Percentiles rank a stretch among this genome's conserved stretches.
phyloP scores from a whole-genome alignment of 2,888 invertebrate species.

The Eristalinus sepulchralis region DNA sequence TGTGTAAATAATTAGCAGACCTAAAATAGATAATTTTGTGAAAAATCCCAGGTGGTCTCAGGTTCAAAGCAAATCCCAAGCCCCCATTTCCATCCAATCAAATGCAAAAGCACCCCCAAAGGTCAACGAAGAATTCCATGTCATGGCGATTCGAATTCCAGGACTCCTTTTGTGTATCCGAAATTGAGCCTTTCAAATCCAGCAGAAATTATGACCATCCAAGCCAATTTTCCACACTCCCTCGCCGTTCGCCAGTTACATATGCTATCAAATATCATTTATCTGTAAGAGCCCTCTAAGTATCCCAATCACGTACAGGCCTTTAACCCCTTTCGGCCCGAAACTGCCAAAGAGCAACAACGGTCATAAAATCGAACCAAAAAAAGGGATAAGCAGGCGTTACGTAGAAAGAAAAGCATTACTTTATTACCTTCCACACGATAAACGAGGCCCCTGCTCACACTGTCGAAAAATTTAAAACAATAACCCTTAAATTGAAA shows the following conservation, averaged over 20 bases:
- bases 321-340: not conserved
- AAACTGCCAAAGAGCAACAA: not conserved
- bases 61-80: not conserved
- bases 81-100: not conserved
- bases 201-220: not conserved
- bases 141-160: not conserved
- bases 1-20: slow-evolving; percentile 8
- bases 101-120: not conserved
- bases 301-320: slow-evolving; percentile 63
- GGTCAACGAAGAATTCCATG: not conserved
- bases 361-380: slow-evolving; percentile 58
- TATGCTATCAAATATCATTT: slow-evolving; percentile 62
- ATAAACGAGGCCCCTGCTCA: slow-evolving; percentile 44
- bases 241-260: not conserved
- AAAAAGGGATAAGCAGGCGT: slow-evolving; percentile 44
- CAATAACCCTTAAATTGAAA: slow-evolving; percentile 60
- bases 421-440: slow-evolving; percentile 65
- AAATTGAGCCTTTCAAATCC: not conserved
- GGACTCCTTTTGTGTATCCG: not conserved
- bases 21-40: not conserved
- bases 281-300: slow-evolving; percentile 59
- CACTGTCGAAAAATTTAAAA: slow-evolving; percentile 61
- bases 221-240: not conserved
- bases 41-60: not conserved
- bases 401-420: slow-evolving; percentile 24